These are phyloP conservation scores for Cyrtorhinus lividipennis DNA, from an alignment of 1,140 invertebrate species.

Conservation along the genomic window DNA sequence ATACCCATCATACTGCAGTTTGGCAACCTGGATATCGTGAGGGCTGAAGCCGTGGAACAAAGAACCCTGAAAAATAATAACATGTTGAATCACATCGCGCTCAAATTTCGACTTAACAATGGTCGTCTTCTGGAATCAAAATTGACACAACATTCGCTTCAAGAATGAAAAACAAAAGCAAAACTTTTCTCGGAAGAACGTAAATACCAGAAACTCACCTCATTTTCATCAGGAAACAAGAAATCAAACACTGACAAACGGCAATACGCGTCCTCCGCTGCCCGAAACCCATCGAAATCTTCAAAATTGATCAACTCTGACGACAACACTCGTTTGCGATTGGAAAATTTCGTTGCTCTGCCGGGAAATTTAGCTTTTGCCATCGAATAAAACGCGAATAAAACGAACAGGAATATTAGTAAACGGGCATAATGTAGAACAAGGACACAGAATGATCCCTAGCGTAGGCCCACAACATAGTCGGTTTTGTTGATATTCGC, in stretches of 20 bases:
- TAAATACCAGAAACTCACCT: conserved; percentile 27
- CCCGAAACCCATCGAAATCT: conserved; percentile 35
- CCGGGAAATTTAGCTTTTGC: conserved; percentile 62
- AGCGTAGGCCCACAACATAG: background rate
- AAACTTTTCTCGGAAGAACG: background rate
- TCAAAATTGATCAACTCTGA: conserved; percentile 19
- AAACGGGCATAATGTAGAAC: background rate
- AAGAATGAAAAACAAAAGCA: too few species aligned
- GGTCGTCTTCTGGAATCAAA: too few species aligned
- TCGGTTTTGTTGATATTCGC: conserved; percentile 5
- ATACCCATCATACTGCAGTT: conserved; percentile 23
- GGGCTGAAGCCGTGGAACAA: conserved; percentile 34
- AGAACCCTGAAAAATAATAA: conserved; percentile 29
- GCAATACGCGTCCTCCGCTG: conserved; percentile 37
- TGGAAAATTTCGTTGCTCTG: conserved; percentile 67
- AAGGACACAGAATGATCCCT: background rate
- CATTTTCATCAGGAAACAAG: conserved; percentile 32
- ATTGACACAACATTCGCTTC: too few species aligned
- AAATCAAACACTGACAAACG: conserved; percentile 33
- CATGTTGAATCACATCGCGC: too few species aligned
- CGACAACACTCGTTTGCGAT: conserved; percentile 49
- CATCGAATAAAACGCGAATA: too few species aligned
- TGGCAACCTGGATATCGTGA: conserved; percentile 30
- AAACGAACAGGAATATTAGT: background rate
- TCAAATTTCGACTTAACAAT: too few species aligned